These are phyloP conservation scores for Callyntrura sp. DNA, from an alignment of 2,888 invertebrate species.

Conservation along the genomic window DNA sequence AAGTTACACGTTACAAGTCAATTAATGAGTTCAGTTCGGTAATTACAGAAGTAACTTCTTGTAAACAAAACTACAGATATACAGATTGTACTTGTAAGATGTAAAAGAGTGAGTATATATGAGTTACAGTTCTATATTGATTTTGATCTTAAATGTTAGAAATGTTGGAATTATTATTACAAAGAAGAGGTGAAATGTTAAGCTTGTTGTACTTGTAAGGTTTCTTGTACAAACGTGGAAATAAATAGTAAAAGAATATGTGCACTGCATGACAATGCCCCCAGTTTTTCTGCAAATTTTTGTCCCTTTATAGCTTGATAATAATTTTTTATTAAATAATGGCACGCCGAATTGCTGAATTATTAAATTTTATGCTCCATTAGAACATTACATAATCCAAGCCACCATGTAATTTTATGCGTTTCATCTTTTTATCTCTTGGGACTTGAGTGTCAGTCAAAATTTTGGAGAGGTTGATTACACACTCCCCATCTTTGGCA, in stretches of 20 bases:
- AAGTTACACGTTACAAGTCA: constrained; percentile 54
- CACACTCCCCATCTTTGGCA: not conserved
- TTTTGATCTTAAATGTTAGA: not conserved
- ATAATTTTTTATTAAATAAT: not conserved
- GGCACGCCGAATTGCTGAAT: not conserved
- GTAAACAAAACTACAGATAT: constrained; percentile 1
- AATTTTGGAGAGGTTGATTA: constrained; percentile 50
- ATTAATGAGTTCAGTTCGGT: constrained; percentile 46
- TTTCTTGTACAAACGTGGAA: too few species aligned
- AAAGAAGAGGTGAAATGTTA: too few species aligned
- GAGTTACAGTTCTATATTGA: not conserved
- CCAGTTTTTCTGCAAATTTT: not conserved
- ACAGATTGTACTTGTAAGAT: too few species aligned
- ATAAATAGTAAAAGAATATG: too few species aligned
- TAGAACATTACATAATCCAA: not conserved
- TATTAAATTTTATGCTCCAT: constrained; percentile 32
- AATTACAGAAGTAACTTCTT: not conserved
- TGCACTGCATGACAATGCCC: too few species aligned
- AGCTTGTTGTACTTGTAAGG: too few species aligned
- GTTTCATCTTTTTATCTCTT: constrained; percentile 24
- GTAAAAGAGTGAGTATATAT: too few species aligned
- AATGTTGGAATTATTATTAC: too few species aligned
- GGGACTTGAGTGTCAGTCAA: constrained; percentile 15
- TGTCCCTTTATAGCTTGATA: not conserved
- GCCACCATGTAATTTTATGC: not conserved